A percentile compares a stretch with the other conserved stretches of the same genome.
Conservation (phyloP, 2,888 invertebrate species). For the Leptura quadrifasciata region DNA sequence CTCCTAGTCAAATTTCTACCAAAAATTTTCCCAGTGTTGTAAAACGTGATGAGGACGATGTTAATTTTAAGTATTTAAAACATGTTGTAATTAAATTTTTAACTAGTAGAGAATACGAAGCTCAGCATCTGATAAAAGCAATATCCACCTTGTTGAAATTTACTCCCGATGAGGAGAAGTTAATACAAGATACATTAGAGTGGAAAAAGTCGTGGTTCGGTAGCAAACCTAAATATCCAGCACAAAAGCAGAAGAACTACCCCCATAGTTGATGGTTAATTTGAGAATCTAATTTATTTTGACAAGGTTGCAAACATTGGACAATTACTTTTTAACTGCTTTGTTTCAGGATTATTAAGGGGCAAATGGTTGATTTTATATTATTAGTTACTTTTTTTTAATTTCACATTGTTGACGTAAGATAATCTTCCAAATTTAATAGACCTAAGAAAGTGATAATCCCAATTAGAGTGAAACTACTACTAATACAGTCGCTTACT, state of each 20-base stretch:
- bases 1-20: slow-evolving; percentile 77
- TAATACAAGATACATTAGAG: slow-evolving; percentile 85
- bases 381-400: background rate
- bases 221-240: slow-evolving; percentile 76
- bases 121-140: slow-evolving; percentile 91
- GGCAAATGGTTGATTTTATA: background rate
- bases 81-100: slow-evolving; percentile 95
- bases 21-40: slow-evolving; percentile 71
- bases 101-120: slow-evolving; percentile 91
- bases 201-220: slow-evolving; percentile 86
- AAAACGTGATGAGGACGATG: slow-evolving; percentile 77
- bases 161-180: slow-evolving; percentile 89
- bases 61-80: slow-evolving; percentile 91
- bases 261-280: slow-evolving; percentile 77
- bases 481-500: background rate
- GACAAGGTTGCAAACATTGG: background rate
- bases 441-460: slow-evolving; percentile 9
- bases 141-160: slow-evolving; percentile 89
- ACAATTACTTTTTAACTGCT: slow-evolving; percentile 12
- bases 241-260: slow-evolving; percentile 76
- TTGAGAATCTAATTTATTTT: slow-evolving; percentile 48
- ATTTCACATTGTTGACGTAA: background rate
- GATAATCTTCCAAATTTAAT: background rate
- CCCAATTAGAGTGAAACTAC: slow-evolving; percentile 1
- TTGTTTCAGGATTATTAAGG: background rate